Conservation (phyloP, 2,113 vertebrate genomes). For the Planiliza haematocheilus region DNA sequence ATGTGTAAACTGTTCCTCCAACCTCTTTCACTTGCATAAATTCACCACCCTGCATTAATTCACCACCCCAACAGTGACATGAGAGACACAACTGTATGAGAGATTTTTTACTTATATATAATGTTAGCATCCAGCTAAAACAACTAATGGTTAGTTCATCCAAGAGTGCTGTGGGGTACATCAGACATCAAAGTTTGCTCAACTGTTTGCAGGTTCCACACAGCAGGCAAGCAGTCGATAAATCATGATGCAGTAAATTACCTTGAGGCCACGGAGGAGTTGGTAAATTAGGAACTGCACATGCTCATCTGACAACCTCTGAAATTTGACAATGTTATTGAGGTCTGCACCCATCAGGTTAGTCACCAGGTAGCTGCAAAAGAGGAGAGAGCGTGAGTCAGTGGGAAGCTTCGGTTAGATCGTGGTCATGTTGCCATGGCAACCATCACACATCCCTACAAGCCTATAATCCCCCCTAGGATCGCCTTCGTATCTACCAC, state of each 20-base stretch:
- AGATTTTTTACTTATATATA: too few relatives aligned
- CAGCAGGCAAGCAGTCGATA: background rate
- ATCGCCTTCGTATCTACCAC: background rate
- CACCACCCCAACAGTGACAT: too few relatives aligned
- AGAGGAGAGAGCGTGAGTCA: background rate
- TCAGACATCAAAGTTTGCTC: too few relatives aligned
- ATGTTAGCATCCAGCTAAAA: too few relatives aligned
- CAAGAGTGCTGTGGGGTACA: too few relatives aligned
- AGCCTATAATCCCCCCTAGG: constrained; percentile 18
- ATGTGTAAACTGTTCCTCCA: too few relatives aligned
- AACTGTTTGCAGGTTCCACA: too few relatives aligned
- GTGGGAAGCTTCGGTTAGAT: background rate
- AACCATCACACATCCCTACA: constrained; percentile 50
- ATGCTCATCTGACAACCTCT: constrained; percentile 95
- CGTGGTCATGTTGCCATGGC: constrained; percentile 49
- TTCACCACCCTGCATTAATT: too few relatives aligned
- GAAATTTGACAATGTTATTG: constrained; percentile 98
- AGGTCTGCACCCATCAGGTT: constrained; percentile 98
- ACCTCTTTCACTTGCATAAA: too few relatives aligned
- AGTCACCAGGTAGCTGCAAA: constrained; percentile 93
- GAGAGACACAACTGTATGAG: too few relatives aligned
- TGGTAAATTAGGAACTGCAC: constrained; percentile 99
- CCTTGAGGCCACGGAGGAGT: constrained; percentile 96
- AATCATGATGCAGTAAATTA: constrained; percentile 53
- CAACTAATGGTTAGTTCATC: too few relatives aligned